Conservation (phyloP, 2,113 vertebrate species). For the Archilochus colubris region DNA sequence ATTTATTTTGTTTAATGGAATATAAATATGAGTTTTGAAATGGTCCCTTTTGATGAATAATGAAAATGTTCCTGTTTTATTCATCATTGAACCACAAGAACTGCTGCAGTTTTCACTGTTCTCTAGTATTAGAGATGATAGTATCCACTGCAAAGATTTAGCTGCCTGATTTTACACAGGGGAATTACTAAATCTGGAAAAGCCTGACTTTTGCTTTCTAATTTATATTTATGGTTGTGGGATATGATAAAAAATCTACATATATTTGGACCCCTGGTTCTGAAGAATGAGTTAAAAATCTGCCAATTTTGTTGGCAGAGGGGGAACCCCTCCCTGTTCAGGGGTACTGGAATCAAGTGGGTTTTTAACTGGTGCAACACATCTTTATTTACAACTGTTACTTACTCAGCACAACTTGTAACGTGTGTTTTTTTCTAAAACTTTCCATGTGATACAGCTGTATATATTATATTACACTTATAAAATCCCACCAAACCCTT, state of each 20-base stretch:
- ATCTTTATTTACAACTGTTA: constrained; percentile 72
- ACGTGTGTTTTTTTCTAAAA: constrained; percentile 61
- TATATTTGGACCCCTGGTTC: neutral
- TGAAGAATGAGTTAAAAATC: neutral
- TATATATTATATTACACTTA: constrained; percentile 80
- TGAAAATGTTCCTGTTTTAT: neutral
- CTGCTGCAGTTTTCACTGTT: neutral
- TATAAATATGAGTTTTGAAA: neutral
- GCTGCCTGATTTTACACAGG: neutral
- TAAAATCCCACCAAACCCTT: constrained; percentile 82
- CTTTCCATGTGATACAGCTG: constrained; percentile 75
- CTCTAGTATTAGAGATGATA: neutral
- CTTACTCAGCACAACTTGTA: constrained; percentile 63
- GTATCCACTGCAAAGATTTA: neutral
- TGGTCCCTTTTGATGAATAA: neutral
- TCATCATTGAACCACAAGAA: neutral
- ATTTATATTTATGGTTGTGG: neutral
- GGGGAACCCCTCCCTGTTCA: neutral
- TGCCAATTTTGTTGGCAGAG: neutral
- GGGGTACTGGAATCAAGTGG: neutral
- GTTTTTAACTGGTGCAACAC: constrained; percentile 58
- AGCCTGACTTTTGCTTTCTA: neutral
- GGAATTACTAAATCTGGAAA: neutral
- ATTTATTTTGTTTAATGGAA: neutral
- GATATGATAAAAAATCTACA: neutral